These are phyloP conservation scores for Sycophaga agraensis DNA, from an alignment of 1,140 invertebrate genomes.

Conservation along the genomic window DNA sequence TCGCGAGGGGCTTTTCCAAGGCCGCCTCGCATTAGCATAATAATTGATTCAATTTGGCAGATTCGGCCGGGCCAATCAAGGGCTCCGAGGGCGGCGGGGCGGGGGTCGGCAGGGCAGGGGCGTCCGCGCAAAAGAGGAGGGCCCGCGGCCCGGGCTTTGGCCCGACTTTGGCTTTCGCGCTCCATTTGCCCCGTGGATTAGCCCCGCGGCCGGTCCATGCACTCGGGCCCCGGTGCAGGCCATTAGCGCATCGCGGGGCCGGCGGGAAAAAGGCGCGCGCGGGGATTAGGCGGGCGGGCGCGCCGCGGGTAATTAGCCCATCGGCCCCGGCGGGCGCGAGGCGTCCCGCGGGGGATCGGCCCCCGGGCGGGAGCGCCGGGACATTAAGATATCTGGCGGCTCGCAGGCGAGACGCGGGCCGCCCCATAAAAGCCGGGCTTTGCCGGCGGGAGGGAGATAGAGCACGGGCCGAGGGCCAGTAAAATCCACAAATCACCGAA, in stretches of 20 bases:
- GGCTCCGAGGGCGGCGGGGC: conserved; percentile 28
- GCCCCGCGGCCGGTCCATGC: no score
- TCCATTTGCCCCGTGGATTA: conserved; percentile 22
- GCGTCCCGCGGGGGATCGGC: no score
- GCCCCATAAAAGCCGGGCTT: conserved; percentile 11
- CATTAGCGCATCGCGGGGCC: no score
- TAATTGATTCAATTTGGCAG: conserved; percentile 48
- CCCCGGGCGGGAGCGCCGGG: background rate
- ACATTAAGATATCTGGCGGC: conserved; percentile 25
- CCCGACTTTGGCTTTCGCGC: conserved; percentile 11
- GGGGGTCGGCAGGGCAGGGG: background rate
- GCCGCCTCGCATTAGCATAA: conserved; percentile 42
- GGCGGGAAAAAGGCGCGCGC: no score
- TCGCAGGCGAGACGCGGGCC: background rate
- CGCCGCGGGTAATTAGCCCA: no score
- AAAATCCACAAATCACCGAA: conserved; percentile 59
- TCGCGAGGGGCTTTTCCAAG: conserved; percentile 38
- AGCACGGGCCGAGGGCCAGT: conserved; percentile 34
- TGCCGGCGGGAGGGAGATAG: background rate
- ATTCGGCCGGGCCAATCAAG: conserved; percentile 45
- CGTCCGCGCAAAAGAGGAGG: conserved; percentile 29
- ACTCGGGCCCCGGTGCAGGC: no score
- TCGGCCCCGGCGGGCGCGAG: no score
- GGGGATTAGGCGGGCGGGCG: no score
- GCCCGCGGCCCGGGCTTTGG: conserved; percentile 12